These are phyloP conservation scores for Urocynchramus pylzowi DNA, from an alignment of 2,113 vertebrate genomes.

Conservation along the genomic window DNA sequence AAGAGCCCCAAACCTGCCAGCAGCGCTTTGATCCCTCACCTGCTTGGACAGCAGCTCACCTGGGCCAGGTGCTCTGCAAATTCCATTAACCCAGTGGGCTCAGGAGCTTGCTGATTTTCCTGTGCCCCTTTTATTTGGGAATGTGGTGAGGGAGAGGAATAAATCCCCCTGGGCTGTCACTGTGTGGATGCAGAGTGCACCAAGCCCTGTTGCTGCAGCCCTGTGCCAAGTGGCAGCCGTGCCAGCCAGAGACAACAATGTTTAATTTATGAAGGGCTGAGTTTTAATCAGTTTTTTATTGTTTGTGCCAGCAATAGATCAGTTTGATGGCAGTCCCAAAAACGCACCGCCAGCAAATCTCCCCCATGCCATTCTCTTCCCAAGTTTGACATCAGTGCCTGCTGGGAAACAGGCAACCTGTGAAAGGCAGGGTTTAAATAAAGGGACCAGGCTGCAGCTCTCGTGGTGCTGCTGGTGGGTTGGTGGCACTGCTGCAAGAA, in stretches of 20 bases:
- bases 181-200: not conserved
- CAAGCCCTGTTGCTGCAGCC: not conserved
- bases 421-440: not conserved
- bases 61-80: not conserved
- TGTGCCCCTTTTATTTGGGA: not conserved
- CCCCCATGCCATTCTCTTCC: not conserved
- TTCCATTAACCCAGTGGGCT: not conserved
- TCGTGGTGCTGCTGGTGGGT: not conserved
- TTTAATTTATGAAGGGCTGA: slow-evolving; percentile 59
- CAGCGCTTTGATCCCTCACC: not conserved
- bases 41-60: not conserved
- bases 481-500: not conserved
- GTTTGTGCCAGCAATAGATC: slow-evolving; percentile 58
- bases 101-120: not conserved
- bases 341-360: slow-evolving; percentile 51
- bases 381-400: not conserved
- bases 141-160: not conserved
- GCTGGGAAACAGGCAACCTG: slow-evolving; percentile 1
- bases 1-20: not conserved
- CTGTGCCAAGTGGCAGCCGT: slow-evolving; percentile 27
- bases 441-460: not conserved
- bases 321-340: slow-evolving; percentile 42
- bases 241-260: slow-evolving; percentile 45
- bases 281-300: slow-evolving; percentile 61
- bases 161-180: not conserved